Evolutionary conservation across 2,888 invertebrate species (phyloP).

Genomic region (Nebria brevicollis): DNA sequence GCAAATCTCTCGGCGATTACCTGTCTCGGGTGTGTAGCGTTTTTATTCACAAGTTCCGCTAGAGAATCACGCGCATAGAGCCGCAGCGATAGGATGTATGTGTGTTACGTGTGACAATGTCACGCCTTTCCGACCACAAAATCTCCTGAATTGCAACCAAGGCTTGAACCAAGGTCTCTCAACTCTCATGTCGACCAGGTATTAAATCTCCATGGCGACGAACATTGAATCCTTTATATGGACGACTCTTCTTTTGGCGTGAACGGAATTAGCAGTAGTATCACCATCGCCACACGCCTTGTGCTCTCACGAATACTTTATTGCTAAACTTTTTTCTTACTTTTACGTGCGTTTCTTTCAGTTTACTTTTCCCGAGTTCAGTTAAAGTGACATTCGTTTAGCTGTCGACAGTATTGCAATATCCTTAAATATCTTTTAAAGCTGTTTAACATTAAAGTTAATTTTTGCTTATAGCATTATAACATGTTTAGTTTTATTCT

Average conservation of each 20-base stretch:
- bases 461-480: too few relatives aligned
- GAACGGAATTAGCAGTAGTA: conserved; percentile 38
- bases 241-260: conserved; percentile 36
- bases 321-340: conserved; percentile 31
- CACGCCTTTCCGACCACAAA: conserved; percentile 20
- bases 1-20: background rate
- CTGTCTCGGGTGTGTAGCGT: background rate
- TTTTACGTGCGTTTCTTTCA: background rate
- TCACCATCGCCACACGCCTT: background rate
- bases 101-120: conserved; percentile 40
- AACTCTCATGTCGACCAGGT: conserved; percentile 42
- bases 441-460: too few relatives aligned
- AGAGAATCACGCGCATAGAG: background rate
- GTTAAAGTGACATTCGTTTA: too few relatives aligned
- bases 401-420: too few relatives aligned
- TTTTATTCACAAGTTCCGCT: background rate
- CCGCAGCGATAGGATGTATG: conserved; percentile 20
- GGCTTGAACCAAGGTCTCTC: conserved; percentile 22
- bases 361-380: background rate
- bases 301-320: conserved; percentile 30
- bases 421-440: too few relatives aligned
- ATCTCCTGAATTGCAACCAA: conserved; percentile 28
- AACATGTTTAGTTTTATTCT: too few relatives aligned
- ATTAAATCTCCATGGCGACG: conserved; percentile 45
- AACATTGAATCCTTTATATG: conserved; percentile 41